A percentile compares a stretch with the other conserved stretches of the same genome.
These are phyloP conservation scores for Benthosema pterotum DNA, from an alignment of 2,797 vertebrate genomes.

Conservation along the genomic window DNA sequence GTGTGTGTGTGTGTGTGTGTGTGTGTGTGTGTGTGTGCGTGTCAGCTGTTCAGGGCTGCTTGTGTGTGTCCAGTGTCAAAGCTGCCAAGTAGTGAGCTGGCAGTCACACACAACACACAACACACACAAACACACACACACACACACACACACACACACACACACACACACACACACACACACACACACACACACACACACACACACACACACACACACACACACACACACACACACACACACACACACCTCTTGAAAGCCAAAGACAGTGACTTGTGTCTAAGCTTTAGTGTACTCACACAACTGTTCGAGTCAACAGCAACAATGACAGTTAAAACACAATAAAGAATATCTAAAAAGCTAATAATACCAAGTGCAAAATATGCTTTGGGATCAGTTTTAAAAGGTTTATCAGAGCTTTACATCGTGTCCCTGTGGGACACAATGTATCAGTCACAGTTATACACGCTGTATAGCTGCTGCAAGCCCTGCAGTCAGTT, in stretches of 20 bases:
- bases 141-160: too few relatives aligned
- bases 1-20: too few relatives aligned
- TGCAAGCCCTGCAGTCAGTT: background rate
- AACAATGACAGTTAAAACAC: background rate
- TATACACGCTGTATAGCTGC: background rate
- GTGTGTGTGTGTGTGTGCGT: too few relatives aligned
- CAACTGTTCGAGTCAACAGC: background rate
- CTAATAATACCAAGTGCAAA: background rate
- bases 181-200: slow-evolving; percentile 17
- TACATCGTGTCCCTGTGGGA: too few relatives aligned
- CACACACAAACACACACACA: too few relatives aligned
- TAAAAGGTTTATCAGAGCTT: background rate
- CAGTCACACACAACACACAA: too few relatives aligned
- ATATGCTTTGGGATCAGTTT: background rate
- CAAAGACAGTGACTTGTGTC: slow-evolving; percentile 8
- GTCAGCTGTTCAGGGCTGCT: slow-evolving; percentile 5
- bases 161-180: slow-evolving; percentile 10
- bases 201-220: slow-evolving; percentile 11
- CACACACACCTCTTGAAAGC: slow-evolving; percentile 5
- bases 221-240: slow-evolving; percentile 22
- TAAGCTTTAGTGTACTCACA: background rate
- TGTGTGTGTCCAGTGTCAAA: background rate
- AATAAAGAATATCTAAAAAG: background rate
- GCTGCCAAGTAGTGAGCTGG: background rate
- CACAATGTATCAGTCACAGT: background rate